Evolutionary conservation across 2,113 vertebrate species (phyloP).

Genomic region (Drymodes brunneopygia): DNA sequence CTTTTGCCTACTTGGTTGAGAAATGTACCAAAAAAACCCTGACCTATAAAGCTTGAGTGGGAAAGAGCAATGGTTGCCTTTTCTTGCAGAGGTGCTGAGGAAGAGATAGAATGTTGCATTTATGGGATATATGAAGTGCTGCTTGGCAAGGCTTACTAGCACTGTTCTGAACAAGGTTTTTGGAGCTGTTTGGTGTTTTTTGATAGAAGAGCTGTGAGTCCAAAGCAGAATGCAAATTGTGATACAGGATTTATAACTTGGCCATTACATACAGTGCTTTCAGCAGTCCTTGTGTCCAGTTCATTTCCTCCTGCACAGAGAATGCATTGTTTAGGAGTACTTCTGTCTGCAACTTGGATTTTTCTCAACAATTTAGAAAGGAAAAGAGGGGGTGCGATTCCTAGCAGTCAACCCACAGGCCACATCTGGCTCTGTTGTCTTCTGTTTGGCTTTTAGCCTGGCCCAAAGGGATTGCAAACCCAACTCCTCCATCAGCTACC

Average conservation of each 20-base stretch:
- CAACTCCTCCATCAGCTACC: background rate
- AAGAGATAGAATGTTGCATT: background rate
- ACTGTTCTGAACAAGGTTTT: background rate
- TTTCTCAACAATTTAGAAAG: background rate
- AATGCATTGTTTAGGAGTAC: background rate
- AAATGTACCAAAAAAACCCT: background rate
- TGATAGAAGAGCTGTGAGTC: background rate
- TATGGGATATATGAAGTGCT: background rate
- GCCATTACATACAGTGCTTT: background rate
- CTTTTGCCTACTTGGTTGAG: background rate
- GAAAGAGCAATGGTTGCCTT: background rate
- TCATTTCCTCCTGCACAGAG: background rate
- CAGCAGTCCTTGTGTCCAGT: background rate
- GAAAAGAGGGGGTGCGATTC: background rate
- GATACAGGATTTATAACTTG: background rate
- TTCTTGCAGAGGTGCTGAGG: background rate
- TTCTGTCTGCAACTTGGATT: background rate
- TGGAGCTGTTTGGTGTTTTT: background rate
- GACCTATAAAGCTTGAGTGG: background rate
- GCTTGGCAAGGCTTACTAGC: background rate
- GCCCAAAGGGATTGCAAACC: background rate
- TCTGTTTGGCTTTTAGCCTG: background rate
- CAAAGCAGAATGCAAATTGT: background rate
- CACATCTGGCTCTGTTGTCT: constrained; percentile 21
- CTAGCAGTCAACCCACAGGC: background rate